Evolutionary conservation across 2,113 vertebrate species (phyloP).

Genomic region (Osmerus mordax): DNA sequence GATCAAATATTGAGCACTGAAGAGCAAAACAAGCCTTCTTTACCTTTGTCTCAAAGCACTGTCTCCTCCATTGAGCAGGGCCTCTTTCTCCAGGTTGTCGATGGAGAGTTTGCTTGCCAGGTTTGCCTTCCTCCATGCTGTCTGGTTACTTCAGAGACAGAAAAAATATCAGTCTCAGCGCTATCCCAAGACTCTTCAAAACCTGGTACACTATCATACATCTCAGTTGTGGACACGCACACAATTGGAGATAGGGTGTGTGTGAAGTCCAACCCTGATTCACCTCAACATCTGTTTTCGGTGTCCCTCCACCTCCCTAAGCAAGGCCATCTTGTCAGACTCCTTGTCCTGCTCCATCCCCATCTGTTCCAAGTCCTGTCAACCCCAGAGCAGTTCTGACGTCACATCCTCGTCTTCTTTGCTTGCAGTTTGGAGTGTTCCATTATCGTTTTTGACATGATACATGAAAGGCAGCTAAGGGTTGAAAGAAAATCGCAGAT

Average conservation of each 20-base stretch:
- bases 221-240: too few relatives aligned
- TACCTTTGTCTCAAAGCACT: conserved; percentile 81
- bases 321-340: conserved; percentile 82
- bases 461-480: too few relatives aligned
- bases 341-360: conserved; percentile 93
- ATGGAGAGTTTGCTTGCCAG: conserved; percentile 91
- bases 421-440: too few relatives aligned
- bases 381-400: not conserved
- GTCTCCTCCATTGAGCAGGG: conserved; percentile 80
- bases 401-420: too few relatives aligned
- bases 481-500: not conserved
- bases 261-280: too few relatives aligned
- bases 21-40: conserved; percentile 9
- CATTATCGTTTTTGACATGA: too few relatives aligned
- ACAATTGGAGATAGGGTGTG: too few relatives aligned
- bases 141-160: conserved; percentile 83
- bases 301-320: conserved; percentile 85
- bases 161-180: not conserved
- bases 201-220: not conserved
- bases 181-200: not conserved
- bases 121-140: conserved; percentile 94
- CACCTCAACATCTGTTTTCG: conserved; percentile 95
- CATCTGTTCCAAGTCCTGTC: conserved; percentile 88
- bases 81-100: conserved; percentile 91
- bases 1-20: not conserved